These are phyloP conservation scores for Drosophila ironensis DNA, from an alignment of 1,140 invertebrate species.

Conservation along the genomic window DNA sequence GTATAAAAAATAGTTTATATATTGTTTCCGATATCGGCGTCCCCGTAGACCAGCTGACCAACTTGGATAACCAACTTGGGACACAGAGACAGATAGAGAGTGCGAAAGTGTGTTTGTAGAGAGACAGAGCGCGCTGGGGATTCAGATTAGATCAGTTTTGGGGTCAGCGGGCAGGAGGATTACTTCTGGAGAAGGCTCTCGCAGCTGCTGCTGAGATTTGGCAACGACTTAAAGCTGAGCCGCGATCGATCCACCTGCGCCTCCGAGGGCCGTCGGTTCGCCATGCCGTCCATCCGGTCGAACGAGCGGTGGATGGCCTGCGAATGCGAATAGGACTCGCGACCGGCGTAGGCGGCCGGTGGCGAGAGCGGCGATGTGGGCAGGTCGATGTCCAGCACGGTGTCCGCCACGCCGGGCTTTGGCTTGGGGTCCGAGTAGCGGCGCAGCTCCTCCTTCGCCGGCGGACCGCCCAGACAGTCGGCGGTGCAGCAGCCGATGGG, in stretches of 20 bases:
- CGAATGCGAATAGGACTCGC: constrained; percentile 25
- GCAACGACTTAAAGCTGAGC: constrained; percentile 84
- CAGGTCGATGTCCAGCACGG: constrained; percentile 71
- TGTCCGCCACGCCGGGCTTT: constrained; percentile 38
- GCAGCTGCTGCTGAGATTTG: constrained; percentile 86
- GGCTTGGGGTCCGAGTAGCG: constrained; percentile 83
- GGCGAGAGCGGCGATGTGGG: constrained; percentile 71
- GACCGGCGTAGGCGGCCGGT: constrained; percentile 61
- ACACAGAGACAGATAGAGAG: not conserved
- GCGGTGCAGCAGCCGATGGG: constrained; percentile 46
- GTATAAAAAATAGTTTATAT: constrained; percentile 45
- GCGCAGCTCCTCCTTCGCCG: constrained; percentile 61
- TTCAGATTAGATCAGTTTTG: constrained; percentile 37
- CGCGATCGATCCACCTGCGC: constrained; percentile 65
- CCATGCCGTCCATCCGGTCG: constrained; percentile 50
- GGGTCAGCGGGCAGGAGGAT: no score
- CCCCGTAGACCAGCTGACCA: constrained; percentile 35
- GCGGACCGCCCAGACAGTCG: constrained; percentile 45
- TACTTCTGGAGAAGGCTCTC: constrained; percentile 84
- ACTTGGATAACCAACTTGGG: constrained; percentile 50
- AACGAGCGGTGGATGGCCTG: constrained; percentile 61
- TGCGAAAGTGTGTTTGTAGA: not conserved
- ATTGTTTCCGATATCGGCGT: constrained; percentile 7
- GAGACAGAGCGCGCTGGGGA: not conserved
- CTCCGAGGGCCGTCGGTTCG: constrained; percentile 20